These are phyloP conservation scores for Melipona beecheii DNA, from an alignment of 2,888 invertebrate genomes.

Conservation along the genomic window DNA sequence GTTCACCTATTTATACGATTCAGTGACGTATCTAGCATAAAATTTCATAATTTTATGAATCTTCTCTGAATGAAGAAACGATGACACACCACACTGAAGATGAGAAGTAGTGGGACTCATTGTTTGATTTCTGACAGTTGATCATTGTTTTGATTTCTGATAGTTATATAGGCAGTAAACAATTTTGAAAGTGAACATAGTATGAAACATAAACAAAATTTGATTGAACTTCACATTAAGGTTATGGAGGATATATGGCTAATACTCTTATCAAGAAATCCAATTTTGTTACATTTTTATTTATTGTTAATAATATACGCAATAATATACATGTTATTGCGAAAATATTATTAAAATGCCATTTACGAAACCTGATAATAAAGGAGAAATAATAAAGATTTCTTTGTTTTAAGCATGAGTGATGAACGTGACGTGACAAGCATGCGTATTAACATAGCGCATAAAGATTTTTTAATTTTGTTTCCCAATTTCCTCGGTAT, in stretches of 20 bases:
- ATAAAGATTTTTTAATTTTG: constrained; percentile 30
- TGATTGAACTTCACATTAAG: background rate
- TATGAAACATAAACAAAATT: background rate
- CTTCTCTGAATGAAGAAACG: background rate
- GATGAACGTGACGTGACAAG: constrained; percentile 21
- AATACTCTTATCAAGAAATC: background rate
- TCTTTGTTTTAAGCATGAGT: background rate
- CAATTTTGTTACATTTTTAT: background rate
- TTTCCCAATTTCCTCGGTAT: constrained; percentile 16
- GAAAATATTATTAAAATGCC: background rate
- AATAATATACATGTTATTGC: background rate
- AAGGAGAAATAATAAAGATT: constrained; percentile 4
- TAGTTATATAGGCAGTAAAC: background rate
- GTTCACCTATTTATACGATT: constrained; percentile 56
- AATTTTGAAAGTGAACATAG: background rate
- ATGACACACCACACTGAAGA: background rate
- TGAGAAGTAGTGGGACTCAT: background rate
- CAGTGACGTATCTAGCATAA: constrained; percentile 34
- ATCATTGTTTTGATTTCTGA: background rate
- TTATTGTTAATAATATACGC: background rate
- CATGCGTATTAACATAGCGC: constrained; percentile 36
- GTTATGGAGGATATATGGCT: too few species aligned
- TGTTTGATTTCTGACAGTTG: background rate
- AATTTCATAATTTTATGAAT: constrained; percentile 1
- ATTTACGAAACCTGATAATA: background rate